Evolutionary conservation across 2,888 invertebrate genomes (phyloP).

Genomic region (Ptychoptera contaminata): DNA sequence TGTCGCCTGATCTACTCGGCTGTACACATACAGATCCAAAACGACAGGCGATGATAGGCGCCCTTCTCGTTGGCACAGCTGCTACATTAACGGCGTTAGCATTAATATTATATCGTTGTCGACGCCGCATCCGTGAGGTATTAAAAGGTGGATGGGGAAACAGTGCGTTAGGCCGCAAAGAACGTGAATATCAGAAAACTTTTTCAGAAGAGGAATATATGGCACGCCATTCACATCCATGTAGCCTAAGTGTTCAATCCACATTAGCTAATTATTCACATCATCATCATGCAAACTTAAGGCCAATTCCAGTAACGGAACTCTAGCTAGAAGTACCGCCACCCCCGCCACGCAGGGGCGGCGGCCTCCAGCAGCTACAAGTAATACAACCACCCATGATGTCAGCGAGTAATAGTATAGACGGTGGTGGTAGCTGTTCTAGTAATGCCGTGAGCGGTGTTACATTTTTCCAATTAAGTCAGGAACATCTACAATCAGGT

Average conservation of each 20-base stretch:
- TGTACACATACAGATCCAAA: slow-evolving; percentile 66
- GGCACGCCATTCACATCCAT: slow-evolving; percentile 28
- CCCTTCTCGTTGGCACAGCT: slow-evolving; percentile 56
- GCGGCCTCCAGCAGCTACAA: slow-evolving; percentile 11
- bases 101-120: slow-evolving; percentile 60
- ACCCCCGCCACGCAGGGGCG: slow-evolving; percentile 46
- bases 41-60: slow-evolving; percentile 65
- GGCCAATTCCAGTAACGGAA: slow-evolving; percentile 77
- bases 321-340: slow-evolving; percentile 91
- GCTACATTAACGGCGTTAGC: slow-evolving; percentile 55
- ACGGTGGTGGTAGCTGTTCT: no score
- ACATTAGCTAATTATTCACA: slow-evolving; percentile 28
- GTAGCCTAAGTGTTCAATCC: slow-evolving; percentile 25
- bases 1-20: slow-evolving; percentile 62
- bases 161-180: slow-evolving; percentile 43
- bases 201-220: slow-evolving; percentile 74
- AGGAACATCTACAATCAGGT: slow-evolving; percentile 19
- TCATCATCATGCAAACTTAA: slow-evolving; percentile 33
- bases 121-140: slow-evolving; percentile 62
- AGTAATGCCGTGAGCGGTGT: no score
- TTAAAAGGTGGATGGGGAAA: slow-evolving; percentile 46
- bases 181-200: slow-evolving; percentile 79
- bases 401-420: no score
- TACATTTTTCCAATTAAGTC: slow-evolving; percentile 23
- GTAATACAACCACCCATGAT: no score